phyloP scores from a whole-genome alignment of 53 echinoderm and acorn worm species.

The Henricia sp. region DNA sequence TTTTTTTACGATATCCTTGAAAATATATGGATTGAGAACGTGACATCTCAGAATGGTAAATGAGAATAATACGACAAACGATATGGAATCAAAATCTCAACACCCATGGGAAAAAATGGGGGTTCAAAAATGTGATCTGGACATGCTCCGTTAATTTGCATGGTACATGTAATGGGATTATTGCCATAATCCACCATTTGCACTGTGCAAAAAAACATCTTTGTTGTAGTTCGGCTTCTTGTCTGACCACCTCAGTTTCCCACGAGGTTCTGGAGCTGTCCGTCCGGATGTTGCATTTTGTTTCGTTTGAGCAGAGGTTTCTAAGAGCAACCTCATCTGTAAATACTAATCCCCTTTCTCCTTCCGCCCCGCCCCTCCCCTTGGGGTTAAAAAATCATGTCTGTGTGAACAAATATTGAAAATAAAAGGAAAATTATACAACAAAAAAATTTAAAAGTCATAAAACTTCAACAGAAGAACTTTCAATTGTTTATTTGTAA shows the following conservation, averaged over 20 bases:
- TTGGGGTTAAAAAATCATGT: constrained; percentile 35
- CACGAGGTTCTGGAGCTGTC: not conserved
- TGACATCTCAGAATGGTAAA: too few relatives aligned
- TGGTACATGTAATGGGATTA: too few relatives aligned
- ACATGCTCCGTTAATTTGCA: too few relatives aligned
- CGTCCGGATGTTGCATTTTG: constrained; percentile 40
- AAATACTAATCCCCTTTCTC: constrained; percentile 1
- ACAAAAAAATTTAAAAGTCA: constrained; percentile 28
- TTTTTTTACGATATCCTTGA: too few relatives aligned
- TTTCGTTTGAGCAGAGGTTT: constrained; percentile 32
- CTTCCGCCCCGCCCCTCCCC: not conserved
- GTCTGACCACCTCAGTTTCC: not conserved
- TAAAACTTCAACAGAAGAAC: constrained; percentile 51
- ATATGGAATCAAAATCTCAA: too few relatives aligned
- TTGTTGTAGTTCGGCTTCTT: too few relatives aligned
- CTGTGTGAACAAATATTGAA: constrained; percentile 28
- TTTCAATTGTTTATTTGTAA: constrained; percentile 66
- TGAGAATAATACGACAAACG: too few relatives aligned
- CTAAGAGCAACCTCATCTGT: constrained; percentile 17
- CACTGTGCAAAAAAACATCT: too few relatives aligned
- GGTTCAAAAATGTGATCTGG: too few relatives aligned
- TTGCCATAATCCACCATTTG: too few relatives aligned
- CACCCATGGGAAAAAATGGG: too few relatives aligned
- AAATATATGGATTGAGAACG: too few relatives aligned
- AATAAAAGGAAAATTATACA: constrained; percentile 28